Conservation (phyloP, 2,888 invertebrate genomes). For the Melanostoma scalare region DNA sequence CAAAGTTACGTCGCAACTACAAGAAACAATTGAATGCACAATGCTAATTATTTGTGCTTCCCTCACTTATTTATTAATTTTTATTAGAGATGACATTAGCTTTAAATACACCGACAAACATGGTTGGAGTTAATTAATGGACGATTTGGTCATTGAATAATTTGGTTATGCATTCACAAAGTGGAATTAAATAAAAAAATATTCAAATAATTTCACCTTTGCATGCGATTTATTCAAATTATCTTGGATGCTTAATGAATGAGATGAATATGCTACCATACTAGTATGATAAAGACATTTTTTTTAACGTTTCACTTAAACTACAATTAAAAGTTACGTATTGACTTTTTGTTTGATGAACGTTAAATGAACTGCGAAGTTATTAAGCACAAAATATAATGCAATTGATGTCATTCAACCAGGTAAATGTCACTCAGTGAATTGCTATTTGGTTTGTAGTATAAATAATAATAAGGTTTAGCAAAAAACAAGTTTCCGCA, state of each 20-base stretch:
- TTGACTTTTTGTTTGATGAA: too few species aligned
- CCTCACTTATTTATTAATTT: constrained; percentile 21
- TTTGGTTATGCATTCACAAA: neutral
- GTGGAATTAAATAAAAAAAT: constrained; percentile 33
- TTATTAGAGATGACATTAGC: constrained; percentile 41
- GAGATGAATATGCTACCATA: neutral
- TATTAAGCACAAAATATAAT: too few species aligned
- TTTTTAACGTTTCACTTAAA: neutral
- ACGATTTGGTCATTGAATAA: constrained; percentile 52
- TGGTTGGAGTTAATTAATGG: constrained; percentile 43
- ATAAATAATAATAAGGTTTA: too few species aligned
- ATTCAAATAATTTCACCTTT: constrained; percentile 28
- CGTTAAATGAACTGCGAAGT: too few species aligned
- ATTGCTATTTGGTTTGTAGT: too few species aligned
- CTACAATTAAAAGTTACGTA: neutral
- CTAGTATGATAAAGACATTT: neutral
- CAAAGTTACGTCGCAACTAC: neutral
- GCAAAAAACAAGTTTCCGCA: too few species aligned
- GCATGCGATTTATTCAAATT: constrained; percentile 28
- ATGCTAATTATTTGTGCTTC: constrained; percentile 4
- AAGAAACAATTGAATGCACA: constrained; percentile 10
- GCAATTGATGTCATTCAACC: too few species aligned
- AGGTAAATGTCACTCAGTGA: too few species aligned
- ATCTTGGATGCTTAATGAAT: constrained; percentile 9
- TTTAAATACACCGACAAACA: neutral